These are phyloP conservation scores for Oplegnathus fasciatus DNA, from an alignment of 2,113 vertebrate species.

Conservation along the genomic window DNA sequence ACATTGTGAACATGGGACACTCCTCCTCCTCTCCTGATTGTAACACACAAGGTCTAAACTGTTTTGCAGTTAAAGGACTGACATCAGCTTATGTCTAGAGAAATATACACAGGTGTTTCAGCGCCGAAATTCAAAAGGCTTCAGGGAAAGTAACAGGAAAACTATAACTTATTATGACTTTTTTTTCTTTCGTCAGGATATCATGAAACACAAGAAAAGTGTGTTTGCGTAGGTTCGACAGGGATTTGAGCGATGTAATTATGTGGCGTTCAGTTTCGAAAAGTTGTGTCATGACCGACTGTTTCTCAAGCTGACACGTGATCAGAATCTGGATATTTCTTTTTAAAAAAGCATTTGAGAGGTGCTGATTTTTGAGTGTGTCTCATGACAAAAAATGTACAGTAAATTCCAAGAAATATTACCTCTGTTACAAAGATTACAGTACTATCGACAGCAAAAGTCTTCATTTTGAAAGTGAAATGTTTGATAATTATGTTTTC, in stretches of 20 bases:
- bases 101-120: constrained; percentile 79
- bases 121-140: constrained; percentile 69
- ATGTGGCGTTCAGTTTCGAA: constrained; percentile 53
- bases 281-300: constrained; percentile 68
- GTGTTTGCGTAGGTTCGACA: constrained; percentile 35
- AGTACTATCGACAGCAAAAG: constrained; percentile 82
- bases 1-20: constrained; percentile 90
- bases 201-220: constrained; percentile 60
- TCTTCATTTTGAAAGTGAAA: constrained; percentile 78
- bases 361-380: constrained; percentile 58
- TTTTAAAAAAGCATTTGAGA: constrained; percentile 60
- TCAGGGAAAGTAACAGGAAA: constrained; percentile 65
- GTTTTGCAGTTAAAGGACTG: constrained; percentile 71
- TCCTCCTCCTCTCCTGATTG: constrained; percentile 82
- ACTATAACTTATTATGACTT: constrained; percentile 48
- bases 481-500: constrained; percentile 70
- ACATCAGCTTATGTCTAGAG: constrained; percentile 77
- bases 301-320: constrained; percentile 63
- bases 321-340: constrained; percentile 43
- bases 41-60: constrained; percentile 76
- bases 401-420: constrained; percentile 80
- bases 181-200: constrained; percentile 48
- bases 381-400: constrained; percentile 76
- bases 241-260: constrained; percentile 47
- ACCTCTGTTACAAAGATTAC: constrained; percentile 83